Evolutionary conservation across 35 echinoderm and acorn worm genomes (phyloP).

Genomic region (Anneissia japonica): DNA sequence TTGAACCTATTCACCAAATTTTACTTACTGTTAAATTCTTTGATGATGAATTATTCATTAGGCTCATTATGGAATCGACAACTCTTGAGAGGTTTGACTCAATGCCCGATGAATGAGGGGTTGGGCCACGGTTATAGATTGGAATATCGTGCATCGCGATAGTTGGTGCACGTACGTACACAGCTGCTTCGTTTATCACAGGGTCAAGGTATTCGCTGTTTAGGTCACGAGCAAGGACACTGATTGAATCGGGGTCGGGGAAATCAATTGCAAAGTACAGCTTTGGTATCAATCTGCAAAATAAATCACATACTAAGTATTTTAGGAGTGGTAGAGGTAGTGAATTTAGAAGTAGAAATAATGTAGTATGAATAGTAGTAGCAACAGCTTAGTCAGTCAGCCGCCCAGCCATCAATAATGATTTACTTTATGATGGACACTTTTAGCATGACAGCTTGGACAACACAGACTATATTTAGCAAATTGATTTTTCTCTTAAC

Average conservation of each 20-base stretch:
- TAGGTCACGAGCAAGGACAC: constrained; percentile 57
- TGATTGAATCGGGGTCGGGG: constrained; percentile 58
- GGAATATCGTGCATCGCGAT: constrained; percentile 77
- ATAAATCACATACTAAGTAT: too few species aligned
- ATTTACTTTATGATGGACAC: too few species aligned
- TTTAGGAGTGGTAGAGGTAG: too few species aligned
- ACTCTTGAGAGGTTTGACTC: constrained; percentile 77
- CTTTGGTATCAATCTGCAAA: constrained; percentile 63
- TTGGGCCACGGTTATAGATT: constrained; percentile 42
- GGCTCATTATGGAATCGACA: constrained; percentile 48
- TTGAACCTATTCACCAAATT: too few species aligned
- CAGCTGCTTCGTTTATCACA: constrained; percentile 51
- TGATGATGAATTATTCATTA: constrained; percentile 61
- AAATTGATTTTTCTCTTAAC: too few species aligned
- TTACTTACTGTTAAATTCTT: constrained; percentile 71
- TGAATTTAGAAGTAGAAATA: too few species aligned
- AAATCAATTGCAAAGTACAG: constrained; percentile 71
- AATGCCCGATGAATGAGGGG: constrained; percentile 8
- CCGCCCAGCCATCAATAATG: too few species aligned
- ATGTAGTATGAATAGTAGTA: too few species aligned
- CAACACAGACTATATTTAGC: too few species aligned
- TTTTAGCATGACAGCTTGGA: too few species aligned
- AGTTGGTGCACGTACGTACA: constrained; percentile 68
- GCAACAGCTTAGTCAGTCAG: too few species aligned
- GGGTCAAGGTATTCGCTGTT: constrained; percentile 50